phyloP scores from a whole-genome alignment of 2,888 invertebrate genomes.

The Spilosoma lubricipeda region DNA sequence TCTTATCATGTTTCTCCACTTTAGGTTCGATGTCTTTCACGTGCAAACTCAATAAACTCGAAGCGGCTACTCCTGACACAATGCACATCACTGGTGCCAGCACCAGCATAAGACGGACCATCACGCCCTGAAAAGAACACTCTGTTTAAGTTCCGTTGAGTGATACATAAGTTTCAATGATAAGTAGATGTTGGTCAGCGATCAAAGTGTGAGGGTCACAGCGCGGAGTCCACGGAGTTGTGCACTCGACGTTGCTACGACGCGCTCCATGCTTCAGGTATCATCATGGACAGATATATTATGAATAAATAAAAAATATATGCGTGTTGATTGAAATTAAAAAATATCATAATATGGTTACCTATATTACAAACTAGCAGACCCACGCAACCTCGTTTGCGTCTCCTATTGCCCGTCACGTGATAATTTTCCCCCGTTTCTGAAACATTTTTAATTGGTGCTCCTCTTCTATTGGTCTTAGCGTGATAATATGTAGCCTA shows the following conservation, averaged over 20 bases:
- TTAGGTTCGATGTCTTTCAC: constrained; percentile 92
- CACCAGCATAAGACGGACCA: constrained; percentile 99
- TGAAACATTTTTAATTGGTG: too few relatives aligned
- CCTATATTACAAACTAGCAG: too few relatives aligned
- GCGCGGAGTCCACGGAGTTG: constrained; percentile 75
- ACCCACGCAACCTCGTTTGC: too few relatives aligned
- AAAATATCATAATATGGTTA: neutral
- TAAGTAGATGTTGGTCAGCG: constrained; percentile 78
- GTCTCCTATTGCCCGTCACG: too few relatives aligned
- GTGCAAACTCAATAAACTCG: constrained; percentile 93
- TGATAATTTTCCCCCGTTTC: too few relatives aligned
- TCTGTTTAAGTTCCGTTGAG: constrained; percentile 39
- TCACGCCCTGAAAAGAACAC: constrained; percentile 91
- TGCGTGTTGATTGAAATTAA: neutral
- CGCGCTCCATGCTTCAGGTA: constrained; percentile 72
- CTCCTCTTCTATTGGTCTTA: too few relatives aligned
- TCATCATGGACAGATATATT: constrained; percentile 68
- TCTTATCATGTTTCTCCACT: constrained; percentile 88
- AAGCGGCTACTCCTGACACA: constrained; percentile 97
- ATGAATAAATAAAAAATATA: neutral
- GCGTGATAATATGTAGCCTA: too few relatives aligned
- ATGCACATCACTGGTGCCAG: constrained; percentile 99
- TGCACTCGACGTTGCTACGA: constrained; percentile 73
- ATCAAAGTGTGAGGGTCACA: constrained; percentile 88
- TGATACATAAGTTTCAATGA: neutral